Evolutionary conservation across 2,113 vertebrate species (phyloP).

Genomic region (Hemiscyllium ocellatum): DNA sequence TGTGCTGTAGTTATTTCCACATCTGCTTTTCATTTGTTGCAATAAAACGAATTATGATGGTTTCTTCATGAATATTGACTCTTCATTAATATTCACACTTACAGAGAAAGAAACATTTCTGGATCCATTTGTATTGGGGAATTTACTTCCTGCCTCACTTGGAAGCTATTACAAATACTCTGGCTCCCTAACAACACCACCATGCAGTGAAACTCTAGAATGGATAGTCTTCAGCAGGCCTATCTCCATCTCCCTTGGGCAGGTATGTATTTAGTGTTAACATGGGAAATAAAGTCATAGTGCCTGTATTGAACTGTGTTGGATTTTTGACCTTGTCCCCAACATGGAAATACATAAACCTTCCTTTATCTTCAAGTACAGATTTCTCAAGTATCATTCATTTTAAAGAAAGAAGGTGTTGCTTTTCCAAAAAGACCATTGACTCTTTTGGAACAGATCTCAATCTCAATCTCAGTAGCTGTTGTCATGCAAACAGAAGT

Average conservation of each 20-base stretch:
- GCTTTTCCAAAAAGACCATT: not conserved
- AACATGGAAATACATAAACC: not conserved
- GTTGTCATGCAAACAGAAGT: constrained; percentile 5
- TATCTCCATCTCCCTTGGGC: constrained; percentile 82
- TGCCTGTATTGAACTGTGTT: too few relatives aligned
- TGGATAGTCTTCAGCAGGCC: constrained; percentile 89
- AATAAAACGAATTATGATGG: not conserved
- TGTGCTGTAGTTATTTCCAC: not conserved
- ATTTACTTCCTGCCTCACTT: constrained; percentile 75
- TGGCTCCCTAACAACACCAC: constrained; percentile 88
- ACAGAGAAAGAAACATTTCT: constrained; percentile 96
- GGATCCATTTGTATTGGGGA: constrained; percentile 85
- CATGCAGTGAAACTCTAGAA: constrained; percentile 89
- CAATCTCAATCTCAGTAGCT: not conserved
- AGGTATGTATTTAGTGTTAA: constrained; percentile 58
- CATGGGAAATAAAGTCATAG: too few relatives aligned
- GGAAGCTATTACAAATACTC: constrained; percentile 90
- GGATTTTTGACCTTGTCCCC: too few relatives aligned
- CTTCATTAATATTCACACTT: constrained; percentile 1
- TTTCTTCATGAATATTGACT: constrained; percentile 15
- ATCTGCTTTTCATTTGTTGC: not conserved
- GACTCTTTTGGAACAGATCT: not conserved
- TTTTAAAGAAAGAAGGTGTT: not conserved
- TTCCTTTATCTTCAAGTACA: not conserved
- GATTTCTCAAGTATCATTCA: not conserved